Base-by-base conservation (phyloP, 1,140 invertebrate genomes). In the Apis dorsata region DNA sequence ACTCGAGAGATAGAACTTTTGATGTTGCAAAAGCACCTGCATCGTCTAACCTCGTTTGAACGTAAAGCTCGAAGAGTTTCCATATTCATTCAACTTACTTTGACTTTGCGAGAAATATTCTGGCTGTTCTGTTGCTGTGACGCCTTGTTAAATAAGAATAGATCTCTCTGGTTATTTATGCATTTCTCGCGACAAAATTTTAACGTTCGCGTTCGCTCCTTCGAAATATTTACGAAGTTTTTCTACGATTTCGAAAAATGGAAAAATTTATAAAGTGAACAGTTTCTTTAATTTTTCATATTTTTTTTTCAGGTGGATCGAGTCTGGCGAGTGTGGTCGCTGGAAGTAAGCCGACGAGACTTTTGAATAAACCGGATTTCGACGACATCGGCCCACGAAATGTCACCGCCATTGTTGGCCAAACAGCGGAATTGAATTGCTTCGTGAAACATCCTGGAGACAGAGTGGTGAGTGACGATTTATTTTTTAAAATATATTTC, bases 401-500 rank as follows among this genome's bases (percentile, higher is more conserved):
- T 93, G 96, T 98, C 73, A 97, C 97, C 0, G 95, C 97, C 1
- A 96, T 97, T 57, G 97, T 98, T 9, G 97, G 97, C 7, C 97
- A 98, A 93, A 96, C 97, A 9, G 96, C 97, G 9, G 94, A 97
- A 85, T 95, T 98, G 79, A 96, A 96, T 91, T 98, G 97, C 93
- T 95, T 97, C 76, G 97, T 98, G 34, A 97, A 97, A 91, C 96
- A 98, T 94, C 97, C 97, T 79, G 97, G 97, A 8, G 97, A 98
- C 90, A 95, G 97, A 94, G 98, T 97, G 93, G 98, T 98, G 93
- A 97, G 96, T 95, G 83, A 88, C 76, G 63, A 83, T 28, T 28
- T 53, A 71, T 51, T 55, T 49, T 13, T 28, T 4, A 5, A n/a
- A 21, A 17, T 15, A 24, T 55, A 63, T 44, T 28, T 63, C 44